Evolutionary conservation across 1,140 invertebrate species (phyloP).

Genomic region (Drosophila kikkawai): DNA sequence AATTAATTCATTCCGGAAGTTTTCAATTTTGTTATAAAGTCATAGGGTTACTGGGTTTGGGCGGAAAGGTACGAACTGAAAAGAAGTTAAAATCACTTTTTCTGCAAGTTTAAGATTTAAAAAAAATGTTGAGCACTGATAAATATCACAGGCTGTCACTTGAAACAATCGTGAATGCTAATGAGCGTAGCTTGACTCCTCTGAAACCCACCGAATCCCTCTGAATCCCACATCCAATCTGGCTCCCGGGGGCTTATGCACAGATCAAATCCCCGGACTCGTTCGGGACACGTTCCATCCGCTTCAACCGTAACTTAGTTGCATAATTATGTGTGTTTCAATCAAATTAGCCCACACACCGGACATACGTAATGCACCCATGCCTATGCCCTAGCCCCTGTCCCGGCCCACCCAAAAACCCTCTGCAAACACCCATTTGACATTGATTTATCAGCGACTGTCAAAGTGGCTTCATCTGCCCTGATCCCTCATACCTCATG

Average conservation of each 20-base stretch:
- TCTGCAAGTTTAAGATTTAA: no score
- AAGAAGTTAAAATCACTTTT: no score
- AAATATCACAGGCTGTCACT: not conserved
- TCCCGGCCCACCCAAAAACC: not conserved
- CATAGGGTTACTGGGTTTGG: not conserved
- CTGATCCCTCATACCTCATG: not conserved
- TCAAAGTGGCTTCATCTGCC: slow-evolving; percentile 41
- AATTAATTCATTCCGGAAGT: not conserved
- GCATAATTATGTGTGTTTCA: slow-evolving; percentile 46
- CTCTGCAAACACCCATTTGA: slow-evolving; percentile 40
- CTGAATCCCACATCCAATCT: not conserved
- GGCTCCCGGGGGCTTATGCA: not conserved
- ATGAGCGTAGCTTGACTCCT: not conserved
- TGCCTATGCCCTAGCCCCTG: not conserved
- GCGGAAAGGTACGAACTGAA: no score
- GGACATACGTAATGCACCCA: slow-evolving; percentile 44
- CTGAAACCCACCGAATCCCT: not conserved
- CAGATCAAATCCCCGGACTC: slow-evolving; percentile 15
- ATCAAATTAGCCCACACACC: slow-evolving; percentile 41
- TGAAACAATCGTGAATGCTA: not conserved
- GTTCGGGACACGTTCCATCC: not conserved
- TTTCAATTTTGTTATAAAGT: slow-evolving; percentile 13
- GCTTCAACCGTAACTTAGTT: slow-evolving; percentile 14
- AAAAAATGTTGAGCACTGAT: not conserved
- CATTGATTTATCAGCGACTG: slow-evolving; percentile 71